Base-by-base conservation (phyloP, 2,113 vertebrate species). In the Athene cunicularia region DNA sequence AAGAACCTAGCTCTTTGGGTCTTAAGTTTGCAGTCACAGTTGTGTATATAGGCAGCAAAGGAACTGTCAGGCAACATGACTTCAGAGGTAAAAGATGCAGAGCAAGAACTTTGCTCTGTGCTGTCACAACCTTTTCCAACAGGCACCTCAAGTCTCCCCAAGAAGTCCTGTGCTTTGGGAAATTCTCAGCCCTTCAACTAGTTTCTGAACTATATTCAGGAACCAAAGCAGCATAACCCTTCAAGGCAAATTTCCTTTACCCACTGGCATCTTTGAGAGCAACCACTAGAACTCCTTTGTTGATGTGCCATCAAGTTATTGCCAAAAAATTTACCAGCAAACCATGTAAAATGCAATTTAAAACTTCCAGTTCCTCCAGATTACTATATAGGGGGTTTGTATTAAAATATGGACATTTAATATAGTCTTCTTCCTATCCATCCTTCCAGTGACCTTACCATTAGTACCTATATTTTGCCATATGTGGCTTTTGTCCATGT, bases 121-220 rank as follows among this genome's bases (percentile, higher is more conserved):
- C 62, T 80, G 55, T 24, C 77, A 64, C 28, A 35, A 11, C 53
- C 27, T 71, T 66, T 70, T 45, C 64, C 64, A 53, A 7, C 23
- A 74, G 27, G 8, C 19, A 41, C 21, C 55, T 26, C 27, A 79
- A 53, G n/a, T 33, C 22, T 17, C 22, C 13, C 5, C 0, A 0
- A 60, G 17, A 70, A 68, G 17, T 37, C 7, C 73, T 45, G 14
- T 33, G 45, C 35, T 62, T 35, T 49, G 41, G 45, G 50, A 62
- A 74, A 49, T 41, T 58, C 50, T 70, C 47, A 77, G 55, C 23
- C 55, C 47, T 85, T 35, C 19, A 49, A 50, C 16, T 14, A 50
- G 33, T 26, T 76, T 39, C 73, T 73, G 68, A 60, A 28, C 14
- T 4, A 26, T 14, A 7, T 52, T 23, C 0, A 1, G 39, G 30